Evolutionary conservation across 2,113 vertebrate genomes (phyloP), one percentile per base, ranked within the genome.

Genomic region (Recurvirostra avosetta): DNA sequence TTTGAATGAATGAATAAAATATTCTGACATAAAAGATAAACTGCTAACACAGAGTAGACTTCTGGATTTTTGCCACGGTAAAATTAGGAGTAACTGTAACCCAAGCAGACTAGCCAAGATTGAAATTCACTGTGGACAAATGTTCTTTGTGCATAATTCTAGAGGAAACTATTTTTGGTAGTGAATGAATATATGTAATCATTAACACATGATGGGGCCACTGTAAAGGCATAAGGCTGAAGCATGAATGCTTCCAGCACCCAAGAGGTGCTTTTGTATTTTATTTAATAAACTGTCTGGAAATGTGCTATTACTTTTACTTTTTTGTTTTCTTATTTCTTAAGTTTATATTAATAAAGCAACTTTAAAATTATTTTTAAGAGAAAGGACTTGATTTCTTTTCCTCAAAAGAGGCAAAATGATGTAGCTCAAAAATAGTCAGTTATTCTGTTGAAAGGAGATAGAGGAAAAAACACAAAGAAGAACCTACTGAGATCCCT

Each of bases 81-180:
- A 96, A 95, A 96, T 91, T 92, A 83, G 91, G 77, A 97, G 89
- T 92, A 96, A 96, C 94, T 96, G 84, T 95, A 97, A 92, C 87
- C n/a, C 85, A 76, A n/a, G 91, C 89, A 93, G 89, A 90, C 76
- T 30, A 95, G 95, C 94, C 96, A 96, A 94, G 91, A 82, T 95
- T 94, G 92, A 86, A 91, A 95, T 92, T 90, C 87, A 43, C 91
- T 92, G 94, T 90, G 91, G 92, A 96, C 95, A 97, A 95, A 95
- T 96, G 92, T 97, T 97, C 95, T 97, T 95, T 96, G 95, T 96
- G 92, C 92, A 95, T 97, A 95, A 95, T 97, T 95, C 89, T 92
- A 90, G 94, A 91, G 91, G 92, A 94, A 95, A 93, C 94, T 97
- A 96, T 92, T 97, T 97, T 95, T 96, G 91, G 94, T 96, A 94